A percentile compares a stretch with the other conserved stretches of the same genome.
These are phyloP conservation scores for Tor tambroides DNA, from an alignment of 2,113 vertebrate genomes.

Conservation along the genomic window DNA sequence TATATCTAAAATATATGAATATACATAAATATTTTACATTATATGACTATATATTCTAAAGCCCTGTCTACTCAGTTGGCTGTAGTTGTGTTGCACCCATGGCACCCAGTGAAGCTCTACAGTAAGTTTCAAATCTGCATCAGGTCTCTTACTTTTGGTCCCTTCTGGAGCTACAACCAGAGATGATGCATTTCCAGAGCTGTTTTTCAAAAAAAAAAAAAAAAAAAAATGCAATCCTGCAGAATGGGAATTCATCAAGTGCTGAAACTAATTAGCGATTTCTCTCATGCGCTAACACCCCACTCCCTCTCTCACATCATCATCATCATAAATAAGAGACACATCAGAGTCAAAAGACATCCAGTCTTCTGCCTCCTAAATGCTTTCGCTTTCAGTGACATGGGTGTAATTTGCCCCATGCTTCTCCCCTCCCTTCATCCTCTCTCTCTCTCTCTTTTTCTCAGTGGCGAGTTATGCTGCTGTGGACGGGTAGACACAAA, in stretches of 20 bases:
- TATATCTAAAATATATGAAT: no score
- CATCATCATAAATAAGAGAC: conserved; percentile 60
- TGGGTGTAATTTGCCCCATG: conserved; percentile 71
- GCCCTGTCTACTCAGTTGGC: no score
- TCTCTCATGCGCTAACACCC: conserved; percentile 48
- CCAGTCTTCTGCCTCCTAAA: conserved; percentile 62
- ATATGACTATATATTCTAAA: no score
- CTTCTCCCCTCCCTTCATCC: conserved; percentile 52
- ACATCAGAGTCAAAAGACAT: conserved; percentile 58
- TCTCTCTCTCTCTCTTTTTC: conserved; percentile 44
- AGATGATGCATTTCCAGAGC: conserved; percentile 46
- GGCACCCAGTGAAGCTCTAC: background rate
- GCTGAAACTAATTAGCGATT: conserved; percentile 58
- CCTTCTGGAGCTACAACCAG: conserved; percentile 30
- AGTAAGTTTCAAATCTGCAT: background rate
- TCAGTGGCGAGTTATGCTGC: conserved; percentile 53
- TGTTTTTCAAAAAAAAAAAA: no score
- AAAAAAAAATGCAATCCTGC: conserved; percentile 55
- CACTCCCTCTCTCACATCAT: conserved; percentile 31
- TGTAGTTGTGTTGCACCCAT: no score
- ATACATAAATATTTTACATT: no score
- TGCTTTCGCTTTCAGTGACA: conserved; percentile 68
- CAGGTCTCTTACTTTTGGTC: conserved; percentile 10
- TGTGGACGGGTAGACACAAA: conserved; percentile 72
- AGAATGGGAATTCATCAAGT: conserved; percentile 53